Evolutionary conservation across 2,797 vertebrate genomes (phyloP), one percentile per base, ranked within the genome.

Genomic region (Pangasius djambal): DNA sequence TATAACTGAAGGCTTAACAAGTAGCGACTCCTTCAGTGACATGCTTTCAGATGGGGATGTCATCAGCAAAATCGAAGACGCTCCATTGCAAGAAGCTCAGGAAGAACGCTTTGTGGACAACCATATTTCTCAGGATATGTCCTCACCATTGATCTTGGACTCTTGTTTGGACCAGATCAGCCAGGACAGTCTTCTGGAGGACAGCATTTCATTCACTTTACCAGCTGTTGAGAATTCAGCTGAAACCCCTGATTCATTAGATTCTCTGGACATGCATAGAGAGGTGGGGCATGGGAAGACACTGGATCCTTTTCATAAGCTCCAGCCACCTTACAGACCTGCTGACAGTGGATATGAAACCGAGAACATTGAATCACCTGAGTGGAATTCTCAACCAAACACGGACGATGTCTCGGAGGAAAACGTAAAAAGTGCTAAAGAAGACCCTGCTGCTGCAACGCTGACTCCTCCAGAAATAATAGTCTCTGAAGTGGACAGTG

Each of bases 341-440:
- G 98, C 98, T 1, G 99, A 99, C 92, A 99, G 99, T 1, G 99
- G 99, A 34, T 99, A 99, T 6, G 99, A 99, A 95, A 99, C 99
- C 0, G 99, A 99, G 95, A 99, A 99, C 94, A 92, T 99, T 87
- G 99, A 99, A 92, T 99, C 99, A 88, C 99, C 99, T 0, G 99
- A 99, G 91, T 99, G 98, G 98, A 99, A 97, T 88, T 98, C 97
- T 34, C 98, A 98, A 92, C 89, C 96, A 3, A 87, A 93, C 16
- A 94, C 91, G 0, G 95, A 96, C 78, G 96, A 96, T 0, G 92
- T 96, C 13, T 94, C 92, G 22, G 93, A 92, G 13, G 96, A 96
- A 65, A 94, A 94, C 13, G 87, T 89, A 25, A 52, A 86, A 0
- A 92, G 92, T 88, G 87, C 78, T 44, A 87, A 92, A 28, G 91